These are phyloP conservation scores for Lepeophtheirus nordmannii DNA, from an alignment of 2,888 invertebrate species.

Conservation along the genomic window DNA sequence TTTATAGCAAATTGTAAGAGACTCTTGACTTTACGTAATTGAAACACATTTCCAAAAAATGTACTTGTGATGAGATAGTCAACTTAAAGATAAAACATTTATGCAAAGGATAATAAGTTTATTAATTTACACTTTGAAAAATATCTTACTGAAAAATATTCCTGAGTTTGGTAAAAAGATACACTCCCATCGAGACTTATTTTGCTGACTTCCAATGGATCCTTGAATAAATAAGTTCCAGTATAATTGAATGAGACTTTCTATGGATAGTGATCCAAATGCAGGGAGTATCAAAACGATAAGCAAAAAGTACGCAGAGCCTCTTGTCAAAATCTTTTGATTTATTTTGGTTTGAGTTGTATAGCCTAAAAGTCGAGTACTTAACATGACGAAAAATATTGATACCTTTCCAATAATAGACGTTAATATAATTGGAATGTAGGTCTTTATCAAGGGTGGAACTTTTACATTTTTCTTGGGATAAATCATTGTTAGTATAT, in stretches of 20 bases:
- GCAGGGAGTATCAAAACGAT: neutral
- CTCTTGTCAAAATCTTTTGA: slow-evolving; percentile 1
- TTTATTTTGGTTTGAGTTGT: neutral
- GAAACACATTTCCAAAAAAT: neutral
- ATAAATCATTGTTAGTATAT: neutral
- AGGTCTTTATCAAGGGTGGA: neutral
- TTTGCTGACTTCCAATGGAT: neutral
- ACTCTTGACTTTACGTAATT: neutral
- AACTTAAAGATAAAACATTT: neutral
- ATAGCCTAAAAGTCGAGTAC: neutral
- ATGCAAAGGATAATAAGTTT: too few species aligned
- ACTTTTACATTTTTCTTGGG: neutral
- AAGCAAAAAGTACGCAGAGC: neutral
- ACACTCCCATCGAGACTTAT: slow-evolving; percentile 1
- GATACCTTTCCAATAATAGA: neutral
- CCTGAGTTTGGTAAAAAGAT: neutral
- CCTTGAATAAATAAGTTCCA: neutral
- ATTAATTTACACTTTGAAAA: too few species aligned
- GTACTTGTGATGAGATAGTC: neutral
- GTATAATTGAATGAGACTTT: neutral
- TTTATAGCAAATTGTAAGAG: neutral
- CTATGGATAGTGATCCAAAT: neutral
- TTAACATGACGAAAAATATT: neutral
- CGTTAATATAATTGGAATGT: neutral
- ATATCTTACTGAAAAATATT: neutral